Base-by-base conservation (phyloP, 2,888 invertebrate genomes). In the Cephus spinipes region DNA sequence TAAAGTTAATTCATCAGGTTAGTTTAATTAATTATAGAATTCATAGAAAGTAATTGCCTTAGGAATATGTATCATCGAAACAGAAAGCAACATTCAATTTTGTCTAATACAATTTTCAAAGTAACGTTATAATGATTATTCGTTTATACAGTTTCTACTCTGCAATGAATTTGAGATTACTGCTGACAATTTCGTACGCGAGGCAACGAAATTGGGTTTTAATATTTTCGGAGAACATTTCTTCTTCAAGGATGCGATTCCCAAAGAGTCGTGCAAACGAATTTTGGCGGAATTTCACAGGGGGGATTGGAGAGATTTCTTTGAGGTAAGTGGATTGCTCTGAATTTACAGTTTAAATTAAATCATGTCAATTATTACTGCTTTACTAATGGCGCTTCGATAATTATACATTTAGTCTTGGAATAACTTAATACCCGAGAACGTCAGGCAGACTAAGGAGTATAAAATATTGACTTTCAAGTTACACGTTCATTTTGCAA, bases 401-500 rank as follows among this genome's bases (percentile, higher is more conserved):
- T 55, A 55, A 55, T 55, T 71, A 23, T 71, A 71, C 23, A 86
- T 85, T 31, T 77, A 91, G 91, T 81, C 84, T 35, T 91, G 91
- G 91, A 82, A 87, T 31, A 79, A 77, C 0, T 80, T 86, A 11
- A 83, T 91, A 77, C 85, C 90, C 1, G 77, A 82, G 23, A 79
- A 80, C 68, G 83, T 86, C 31, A 87, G 87, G 83, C 81, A 85
- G 40, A 81, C 82, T 4, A 83, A 82, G 40, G 87, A 88, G 55
- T 90, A 89, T 78, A 89, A 89, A 84, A 86, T 89, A 69, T 81
- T 91, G 55, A 91, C 90, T 4, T 87, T 91, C 77, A 89, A 90
- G 74, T 84, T 91, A 32, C 85, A 90, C 76, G 87, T 91, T 12
- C 88, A 91, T 83, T 91, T 90, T 82, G 89, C 90, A 33, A 86